Percentiles rank a stretch among this genome's conserved stretches.
phyloP scores from a whole-genome alignment of 2,888 invertebrate genomes.

The Eutolmus rufibarbis region DNA sequence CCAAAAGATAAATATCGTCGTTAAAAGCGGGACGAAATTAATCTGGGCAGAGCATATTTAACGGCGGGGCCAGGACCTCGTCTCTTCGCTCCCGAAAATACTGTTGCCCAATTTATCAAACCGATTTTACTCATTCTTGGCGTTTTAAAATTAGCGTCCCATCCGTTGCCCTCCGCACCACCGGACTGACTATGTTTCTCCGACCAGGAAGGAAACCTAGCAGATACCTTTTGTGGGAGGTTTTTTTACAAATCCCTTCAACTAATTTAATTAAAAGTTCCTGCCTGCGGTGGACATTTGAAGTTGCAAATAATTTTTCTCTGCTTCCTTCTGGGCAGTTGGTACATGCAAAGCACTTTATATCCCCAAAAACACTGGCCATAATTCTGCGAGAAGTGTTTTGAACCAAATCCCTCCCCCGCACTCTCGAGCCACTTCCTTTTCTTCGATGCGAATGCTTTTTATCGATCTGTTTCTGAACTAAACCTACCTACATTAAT shows the following conservation, averaged over 20 bases:
- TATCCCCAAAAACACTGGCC: not conserved
- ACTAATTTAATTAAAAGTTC: not conserved
- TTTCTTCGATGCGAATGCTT: not conserved
- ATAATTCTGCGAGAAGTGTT: not conserved
- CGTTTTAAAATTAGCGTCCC: not conserved
- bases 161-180: not conserved
- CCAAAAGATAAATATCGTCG: not conserved
- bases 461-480: not conserved
- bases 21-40: not conserved
- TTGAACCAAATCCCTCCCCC: not conserved
- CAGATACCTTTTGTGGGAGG: not conserved
- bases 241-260: not conserved
- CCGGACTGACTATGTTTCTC: not conserved
- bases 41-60: not conserved
- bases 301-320: not conserved
- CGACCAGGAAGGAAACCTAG: not conserved
- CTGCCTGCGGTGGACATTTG: not conserved
- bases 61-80: not conserved
- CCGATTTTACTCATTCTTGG: not conserved
- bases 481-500: not conserved
- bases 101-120: not conserved
- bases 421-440: not conserved
- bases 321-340: not conserved
- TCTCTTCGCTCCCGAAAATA: not conserved
- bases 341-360: not conserved